A percentile compares a stretch with the other conserved stretches of the same genome.
Evolutionary conservation across 2,797 vertebrate species (phyloP).

Genomic region (Myripristis jacobus): DNA sequence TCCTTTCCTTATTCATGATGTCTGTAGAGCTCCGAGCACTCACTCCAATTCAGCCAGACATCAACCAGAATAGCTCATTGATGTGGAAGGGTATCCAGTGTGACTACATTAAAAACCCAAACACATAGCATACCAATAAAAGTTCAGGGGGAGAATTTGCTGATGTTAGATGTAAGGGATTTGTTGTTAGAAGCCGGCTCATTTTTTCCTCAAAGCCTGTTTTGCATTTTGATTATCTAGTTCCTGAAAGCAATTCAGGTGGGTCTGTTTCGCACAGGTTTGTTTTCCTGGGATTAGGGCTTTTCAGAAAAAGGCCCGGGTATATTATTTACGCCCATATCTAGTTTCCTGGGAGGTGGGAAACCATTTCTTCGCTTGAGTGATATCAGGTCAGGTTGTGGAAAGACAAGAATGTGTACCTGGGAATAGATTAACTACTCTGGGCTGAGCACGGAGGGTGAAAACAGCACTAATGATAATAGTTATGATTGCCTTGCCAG

Average conservation of each 20-base stretch:
- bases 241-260: conserved; percentile 74
- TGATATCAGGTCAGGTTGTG: conserved; percentile 78
- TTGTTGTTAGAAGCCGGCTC: conserved; percentile 74
- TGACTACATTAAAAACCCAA: conserved; percentile 74
- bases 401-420: conserved; percentile 66
- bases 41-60: conserved; percentile 73
- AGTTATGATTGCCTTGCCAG: conserved; percentile 64
- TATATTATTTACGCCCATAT: conserved; percentile 76
- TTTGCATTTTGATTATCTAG: conserved; percentile 84
- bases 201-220: conserved; percentile 77
- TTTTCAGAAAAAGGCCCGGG: conserved; percentile 60
- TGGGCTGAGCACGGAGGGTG: conserved; percentile 50
- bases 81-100: conserved; percentile 53
- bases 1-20: conserved; percentile 79
- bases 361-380: conserved; percentile 69
- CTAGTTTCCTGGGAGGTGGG: conserved; percentile 61
- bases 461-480: conserved; percentile 72
- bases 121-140: conserved; percentile 67
- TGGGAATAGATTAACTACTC: conserved; percentile 65
- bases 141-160: conserved; percentile 75
- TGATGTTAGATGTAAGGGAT: conserved; percentile 78
- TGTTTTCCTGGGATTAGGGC: conserved; percentile 73
- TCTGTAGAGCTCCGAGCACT: conserved; percentile 65
- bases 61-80: conserved; percentile 71
- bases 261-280: conserved; percentile 66